Base-by-base conservation (phyloP, 2,113 vertebrate genomes). In the Ursus arctos region DNA sequence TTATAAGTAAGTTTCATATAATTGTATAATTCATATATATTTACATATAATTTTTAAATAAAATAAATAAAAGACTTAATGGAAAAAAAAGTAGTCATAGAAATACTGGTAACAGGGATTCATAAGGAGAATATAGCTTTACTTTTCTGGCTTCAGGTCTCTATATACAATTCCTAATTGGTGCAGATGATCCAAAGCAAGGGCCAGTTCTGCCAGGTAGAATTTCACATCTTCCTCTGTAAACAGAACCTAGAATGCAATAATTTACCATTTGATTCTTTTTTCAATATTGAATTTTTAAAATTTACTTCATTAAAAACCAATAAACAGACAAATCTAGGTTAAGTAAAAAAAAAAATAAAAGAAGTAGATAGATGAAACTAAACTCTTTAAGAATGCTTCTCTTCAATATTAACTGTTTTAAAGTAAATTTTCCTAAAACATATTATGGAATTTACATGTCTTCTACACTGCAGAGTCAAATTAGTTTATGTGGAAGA, bases 211-310 rank as follows among this genome's bases (percentile, higher is more conserved):
- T 99, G 99, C 99, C 99, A 99, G 99, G 99, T 99, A 99, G 99
- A 99, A 99, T 99, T 99, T 99, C 99, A 99, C 99, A 99, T 99
- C 99, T 99, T 99, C 99, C 99, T 99, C 99, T 99, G 99, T 99
- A 99, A 99, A 99, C 99, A 99, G 99, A 99, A 99, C 99, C 99
- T 99, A 99, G 99, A 99, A 99, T 99, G 99, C 99, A 99, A 99
- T 99, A 99, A 99, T 99, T 99, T 99, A 99, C 99, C 99, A 99
- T 99, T 99, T 99, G 99, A 99, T 99, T 99, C 99, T 98, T 98
- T 97, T 98, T 98, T 98, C 86, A 98, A 96, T 98, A 98, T 97
- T 97, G 98, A 97, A 96, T 97, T 98, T 97, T 97, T 94, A 98
- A 98, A 96, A 88, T 72, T 80, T 92, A 76, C 6, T 88, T 96